phyloP scores from a whole-genome alignment of 2,888 invertebrate genomes.

The Agrochola macilenta region DNA sequence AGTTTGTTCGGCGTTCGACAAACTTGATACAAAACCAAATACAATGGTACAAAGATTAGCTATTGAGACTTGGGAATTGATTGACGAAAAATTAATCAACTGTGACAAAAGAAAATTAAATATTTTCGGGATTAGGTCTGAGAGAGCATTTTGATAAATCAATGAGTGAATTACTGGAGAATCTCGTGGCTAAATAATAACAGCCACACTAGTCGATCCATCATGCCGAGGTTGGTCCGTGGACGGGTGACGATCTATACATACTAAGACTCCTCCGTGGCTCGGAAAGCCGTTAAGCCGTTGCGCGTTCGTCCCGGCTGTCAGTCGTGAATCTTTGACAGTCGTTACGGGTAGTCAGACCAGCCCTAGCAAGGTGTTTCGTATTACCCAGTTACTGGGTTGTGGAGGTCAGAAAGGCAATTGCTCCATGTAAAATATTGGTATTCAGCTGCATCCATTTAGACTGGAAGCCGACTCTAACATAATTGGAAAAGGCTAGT shows the following conservation, averaged over 20 bases:
- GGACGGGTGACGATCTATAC: too few species aligned
- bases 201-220: not conserved
- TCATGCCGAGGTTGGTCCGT: not conserved
- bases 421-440: not conserved
- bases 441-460: not conserved
- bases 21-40: slow-evolving; percentile 46
- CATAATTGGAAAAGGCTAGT: not conserved
- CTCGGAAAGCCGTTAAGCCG: not conserved
- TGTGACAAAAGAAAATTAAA: slow-evolving; percentile 16
- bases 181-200: not conserved
- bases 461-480: not conserved
- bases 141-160: not conserved
- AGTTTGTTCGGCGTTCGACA: slow-evolving; percentile 42
- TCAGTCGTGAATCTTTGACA: not conserved
- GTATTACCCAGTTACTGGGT: too few species aligned
- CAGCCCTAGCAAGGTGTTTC: not conserved
- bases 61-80: slow-evolving; percentile 40
- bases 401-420: not conserved
- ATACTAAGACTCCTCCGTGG: not conserved
- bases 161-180: not conserved
- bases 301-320: not conserved
- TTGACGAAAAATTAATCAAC: slow-evolving; percentile 44
- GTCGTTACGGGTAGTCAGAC: not conserved
- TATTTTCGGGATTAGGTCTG: not conserved
- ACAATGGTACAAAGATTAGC: slow-evolving; percentile 37